A percentile compares a stretch with the other conserved stretches of the same genome.
phyloP scores from a whole-genome alignment of 92 coral and sea anemone species.

The Zoanthus gigantus region DNA sequence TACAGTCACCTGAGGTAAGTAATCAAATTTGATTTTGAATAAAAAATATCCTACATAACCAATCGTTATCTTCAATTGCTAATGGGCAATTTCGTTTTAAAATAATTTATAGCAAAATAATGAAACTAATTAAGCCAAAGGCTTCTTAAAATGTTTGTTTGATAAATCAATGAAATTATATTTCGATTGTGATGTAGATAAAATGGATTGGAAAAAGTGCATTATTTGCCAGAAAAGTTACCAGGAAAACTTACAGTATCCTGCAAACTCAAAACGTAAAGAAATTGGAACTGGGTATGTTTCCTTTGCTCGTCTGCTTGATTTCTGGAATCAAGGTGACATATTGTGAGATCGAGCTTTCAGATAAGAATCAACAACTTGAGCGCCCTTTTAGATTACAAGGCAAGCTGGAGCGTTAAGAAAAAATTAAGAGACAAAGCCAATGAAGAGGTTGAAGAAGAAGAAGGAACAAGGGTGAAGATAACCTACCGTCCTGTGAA shows the following conservation, averaged over 20 bases:
- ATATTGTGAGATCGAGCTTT: background rate
- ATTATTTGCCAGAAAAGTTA: slow-evolving; percentile 1
- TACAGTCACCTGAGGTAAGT: slow-evolving; percentile 5
- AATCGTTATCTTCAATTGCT: background rate
- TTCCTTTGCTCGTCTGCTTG: background rate
- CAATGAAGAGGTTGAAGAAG: slow-evolving; percentile 13
- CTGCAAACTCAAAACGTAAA: slow-evolving; percentile 23
- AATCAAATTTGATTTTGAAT: background rate
- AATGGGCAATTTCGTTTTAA: background rate
- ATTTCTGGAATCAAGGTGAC: background rate
- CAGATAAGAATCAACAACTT: background rate
- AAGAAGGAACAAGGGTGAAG: background rate
- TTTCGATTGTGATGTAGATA: too few relatives aligned
- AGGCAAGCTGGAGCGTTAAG: slow-evolving; percentile 63
- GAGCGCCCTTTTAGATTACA: slow-evolving; percentile 21
- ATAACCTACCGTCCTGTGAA: slow-evolving; percentile 52
- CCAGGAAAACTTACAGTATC: slow-evolving; percentile 10
- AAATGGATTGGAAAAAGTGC: slow-evolving; percentile 15
- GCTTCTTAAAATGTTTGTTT: too few relatives aligned
- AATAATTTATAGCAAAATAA: too few relatives aligned
- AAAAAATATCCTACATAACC: too few relatives aligned
- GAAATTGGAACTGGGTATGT: slow-evolving; percentile 7
- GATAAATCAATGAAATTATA: too few relatives aligned
- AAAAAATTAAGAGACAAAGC: slow-evolving; percentile 36
- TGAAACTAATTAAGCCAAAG: too few relatives aligned